Percentiles rank a stretch among this genome's conserved stretches.
phyloP scores from a whole-genome alignment of 2,888 invertebrate species.

The Ophioninae sp. region DNA sequence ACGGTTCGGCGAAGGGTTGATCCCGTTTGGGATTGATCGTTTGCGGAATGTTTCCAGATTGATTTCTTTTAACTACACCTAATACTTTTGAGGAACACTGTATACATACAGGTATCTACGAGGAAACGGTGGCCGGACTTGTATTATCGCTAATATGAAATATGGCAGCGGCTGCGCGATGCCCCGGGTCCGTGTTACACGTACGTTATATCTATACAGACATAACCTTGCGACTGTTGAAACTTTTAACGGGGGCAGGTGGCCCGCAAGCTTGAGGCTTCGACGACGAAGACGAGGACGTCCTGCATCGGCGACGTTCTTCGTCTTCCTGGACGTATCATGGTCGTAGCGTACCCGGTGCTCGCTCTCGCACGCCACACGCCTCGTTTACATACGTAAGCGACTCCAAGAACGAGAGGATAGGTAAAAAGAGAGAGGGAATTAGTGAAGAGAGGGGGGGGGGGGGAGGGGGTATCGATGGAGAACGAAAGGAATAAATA shows the following conservation, averaged over 20 bases:
- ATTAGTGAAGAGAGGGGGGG: no score
- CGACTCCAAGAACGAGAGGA: slow-evolving; percentile 49
- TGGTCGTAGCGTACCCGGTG: slow-evolving; percentile 40
- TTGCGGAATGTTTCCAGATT: no score
- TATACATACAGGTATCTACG: no score
- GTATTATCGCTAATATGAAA: slow-evolving; percentile 78
- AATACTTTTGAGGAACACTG: no score
- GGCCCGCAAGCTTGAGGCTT: slow-evolving; percentile 64
- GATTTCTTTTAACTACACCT: no score
- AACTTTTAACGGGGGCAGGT: slow-evolving; percentile 77
- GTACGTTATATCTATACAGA: background rate
- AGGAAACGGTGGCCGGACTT: slow-evolving; percentile 60
- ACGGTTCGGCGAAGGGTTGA: no score
- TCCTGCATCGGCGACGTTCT: slow-evolving; percentile 19
- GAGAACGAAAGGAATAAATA: slow-evolving; percentile 4
- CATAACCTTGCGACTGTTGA: slow-evolving; percentile 72
- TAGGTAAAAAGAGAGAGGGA: slow-evolving; percentile 18
- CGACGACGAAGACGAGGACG: slow-evolving; percentile 45
- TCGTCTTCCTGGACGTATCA: slow-evolving; percentile 20
- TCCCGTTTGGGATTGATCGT: no score
- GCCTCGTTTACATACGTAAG: slow-evolving; percentile 65
- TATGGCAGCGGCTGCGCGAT: slow-evolving; percentile 74
- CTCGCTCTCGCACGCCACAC: slow-evolving; percentile 47
- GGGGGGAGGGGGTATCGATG: background rate
- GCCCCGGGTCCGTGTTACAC: slow-evolving; percentile 33